These are phyloP conservation scores for Melanocharis versteri DNA, from an alignment of 2,113 vertebrate species.

Conservation along the genomic window DNA sequence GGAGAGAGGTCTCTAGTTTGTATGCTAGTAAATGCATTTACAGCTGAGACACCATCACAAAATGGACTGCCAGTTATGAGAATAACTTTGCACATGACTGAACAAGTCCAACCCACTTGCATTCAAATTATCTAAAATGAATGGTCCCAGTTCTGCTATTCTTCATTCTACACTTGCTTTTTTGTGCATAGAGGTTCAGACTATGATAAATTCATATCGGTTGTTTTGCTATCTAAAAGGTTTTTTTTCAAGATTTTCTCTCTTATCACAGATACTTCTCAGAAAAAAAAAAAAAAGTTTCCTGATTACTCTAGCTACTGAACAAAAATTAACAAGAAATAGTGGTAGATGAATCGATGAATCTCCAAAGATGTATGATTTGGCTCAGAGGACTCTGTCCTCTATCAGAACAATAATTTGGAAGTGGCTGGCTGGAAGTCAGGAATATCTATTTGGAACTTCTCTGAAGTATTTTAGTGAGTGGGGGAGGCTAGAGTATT, in stretches of 20 bases:
- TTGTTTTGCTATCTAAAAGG: neutral
- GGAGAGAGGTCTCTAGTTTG: neutral
- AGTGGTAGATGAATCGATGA: neutral
- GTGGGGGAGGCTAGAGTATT: rapidly evolving
- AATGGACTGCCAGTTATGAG: neutral
- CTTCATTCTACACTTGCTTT: neutral
- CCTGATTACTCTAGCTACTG: neutral
- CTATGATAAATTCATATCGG: neutral
- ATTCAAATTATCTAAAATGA: neutral
- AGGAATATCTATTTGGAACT: neutral
- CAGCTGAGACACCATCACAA: neutral
- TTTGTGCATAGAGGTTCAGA: neutral
- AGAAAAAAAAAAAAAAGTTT: neutral
- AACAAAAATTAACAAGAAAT: neutral
- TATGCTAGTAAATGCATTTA: neutral
- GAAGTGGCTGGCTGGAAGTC: neutral
- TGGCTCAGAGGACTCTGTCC: neutral
- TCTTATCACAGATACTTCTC: neutral
- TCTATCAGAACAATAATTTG: neutral
- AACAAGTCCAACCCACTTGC: neutral
- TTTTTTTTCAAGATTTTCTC: neutral
- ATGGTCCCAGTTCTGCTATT: neutral
- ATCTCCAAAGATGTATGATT: neutral
- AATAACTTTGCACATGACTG: neutral
- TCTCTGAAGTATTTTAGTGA: neutral